Percentiles rank a stretch among this genome's conserved stretches.
phyloP scores from a whole-genome alignment of 2,113 vertebrate genomes.

The Atrichornis clamosus region DNA sequence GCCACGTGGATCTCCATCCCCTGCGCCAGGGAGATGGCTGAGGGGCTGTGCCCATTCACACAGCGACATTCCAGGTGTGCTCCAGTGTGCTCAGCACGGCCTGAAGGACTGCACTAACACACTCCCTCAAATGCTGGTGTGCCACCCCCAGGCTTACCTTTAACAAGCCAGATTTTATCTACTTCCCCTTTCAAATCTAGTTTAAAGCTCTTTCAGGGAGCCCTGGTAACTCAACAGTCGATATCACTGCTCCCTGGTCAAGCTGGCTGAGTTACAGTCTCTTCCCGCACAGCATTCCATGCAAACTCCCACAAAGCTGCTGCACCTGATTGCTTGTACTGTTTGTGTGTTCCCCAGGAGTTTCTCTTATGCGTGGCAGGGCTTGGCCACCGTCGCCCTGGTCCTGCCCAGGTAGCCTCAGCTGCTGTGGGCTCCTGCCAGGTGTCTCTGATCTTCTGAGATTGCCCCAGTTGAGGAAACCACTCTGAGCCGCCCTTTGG shows the following conservation, averaged over 20 bases:
- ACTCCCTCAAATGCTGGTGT: background rate
- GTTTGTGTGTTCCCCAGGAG: fast-evolving
- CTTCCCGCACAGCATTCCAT: background rate
- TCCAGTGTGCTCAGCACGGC: background rate
- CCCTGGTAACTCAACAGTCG: background rate
- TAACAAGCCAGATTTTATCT: background rate
- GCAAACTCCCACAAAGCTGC: background rate
- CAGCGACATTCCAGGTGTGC: background rate
- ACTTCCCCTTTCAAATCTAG: background rate
- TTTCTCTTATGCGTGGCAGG: background rate
- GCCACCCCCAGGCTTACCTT: background rate
- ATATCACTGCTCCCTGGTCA: background rate
- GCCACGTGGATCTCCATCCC: fast-evolving
- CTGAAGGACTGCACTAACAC: background rate
- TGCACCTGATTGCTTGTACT: fast-evolving
- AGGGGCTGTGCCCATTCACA: fast-evolving
- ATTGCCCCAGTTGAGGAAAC: background rate
- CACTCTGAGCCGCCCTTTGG: fast-evolving
- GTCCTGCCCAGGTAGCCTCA: background rate
- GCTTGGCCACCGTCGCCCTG: fast-evolving
- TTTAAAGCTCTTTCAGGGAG: background rate
- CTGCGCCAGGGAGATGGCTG: fast-evolving
- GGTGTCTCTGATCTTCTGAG: background rate
- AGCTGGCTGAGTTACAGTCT: background rate
- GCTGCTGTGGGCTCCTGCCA: background rate